A percentile compares a stretch with the other conserved stretches of the same genome.
phyloP scores from a whole-genome alignment of 92 coral and sea anemone genomes.

The Ricordea florida region DNA sequence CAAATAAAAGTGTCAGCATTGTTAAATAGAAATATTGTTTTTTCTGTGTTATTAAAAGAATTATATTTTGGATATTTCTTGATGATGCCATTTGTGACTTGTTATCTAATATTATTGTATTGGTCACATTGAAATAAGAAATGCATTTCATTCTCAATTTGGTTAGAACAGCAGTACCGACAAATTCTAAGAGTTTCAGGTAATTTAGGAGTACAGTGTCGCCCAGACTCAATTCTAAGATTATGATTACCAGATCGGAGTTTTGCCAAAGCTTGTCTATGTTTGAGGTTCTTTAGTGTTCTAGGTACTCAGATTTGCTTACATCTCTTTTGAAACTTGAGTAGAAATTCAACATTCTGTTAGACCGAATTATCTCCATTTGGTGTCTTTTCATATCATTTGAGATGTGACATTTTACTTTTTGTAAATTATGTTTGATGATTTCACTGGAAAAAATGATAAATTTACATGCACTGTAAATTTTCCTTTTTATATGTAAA shows the following conservation, averaged over 20 bases:
- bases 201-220: slow-evolving; percentile 1
- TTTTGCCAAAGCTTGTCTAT: slow-evolving; percentile 7
- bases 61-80: too few species aligned
- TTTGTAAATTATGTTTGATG: neutral
- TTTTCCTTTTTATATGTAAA: too few species aligned
- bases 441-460: too few species aligned
- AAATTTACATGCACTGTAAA: too few species aligned
- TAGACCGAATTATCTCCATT: neutral
- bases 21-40: neutral
- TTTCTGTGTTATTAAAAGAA: too few species aligned
- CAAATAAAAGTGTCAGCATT: neutral
- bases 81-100: neutral
- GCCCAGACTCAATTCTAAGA: slow-evolving; percentile 5
- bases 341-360: slow-evolving; percentile 8
- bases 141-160: neutral
- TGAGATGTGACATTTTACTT: neutral
- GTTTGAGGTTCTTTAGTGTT: neutral
- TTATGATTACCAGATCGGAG: slow-evolving; percentile 4
- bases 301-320: too few species aligned
- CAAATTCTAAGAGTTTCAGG: neutral
- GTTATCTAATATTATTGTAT: neutral
- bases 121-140: slow-evolving; percentile 6
- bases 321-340: neutral
- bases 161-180: neutral
- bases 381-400: neutral